phyloP scores from a whole-genome alignment of 2,888 invertebrate species.

The Andrena bicolor region DNA sequence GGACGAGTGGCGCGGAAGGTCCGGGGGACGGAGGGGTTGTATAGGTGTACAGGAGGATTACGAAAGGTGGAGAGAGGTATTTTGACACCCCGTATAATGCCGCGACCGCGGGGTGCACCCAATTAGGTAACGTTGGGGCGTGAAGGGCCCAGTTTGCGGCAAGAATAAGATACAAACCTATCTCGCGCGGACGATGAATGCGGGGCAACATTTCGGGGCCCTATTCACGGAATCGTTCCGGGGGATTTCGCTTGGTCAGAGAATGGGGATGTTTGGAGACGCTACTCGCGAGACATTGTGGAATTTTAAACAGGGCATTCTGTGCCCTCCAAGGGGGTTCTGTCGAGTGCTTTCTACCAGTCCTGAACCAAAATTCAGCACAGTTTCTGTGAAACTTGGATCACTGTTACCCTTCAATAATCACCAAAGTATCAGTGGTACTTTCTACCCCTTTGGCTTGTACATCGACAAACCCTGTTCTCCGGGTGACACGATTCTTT shows the following conservation, averaged over 20 bases:
- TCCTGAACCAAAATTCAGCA: background rate
- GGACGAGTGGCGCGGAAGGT: conserved; percentile 49
- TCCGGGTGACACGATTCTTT: conserved; percentile 55
- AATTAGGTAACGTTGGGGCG: conserved; percentile 82
- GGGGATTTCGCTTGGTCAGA: conserved; percentile 18
- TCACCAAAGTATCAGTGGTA: background rate
- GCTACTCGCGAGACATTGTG: background rate
- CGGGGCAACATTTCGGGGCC: conserved; percentile 36
- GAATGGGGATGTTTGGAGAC: conserved; percentile 33
- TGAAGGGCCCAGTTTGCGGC: conserved; percentile 70
- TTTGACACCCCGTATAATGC: conserved; percentile 84
- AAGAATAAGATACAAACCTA: conserved; percentile 79
- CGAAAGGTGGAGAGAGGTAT: conserved; percentile 78
- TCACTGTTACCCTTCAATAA: background rate
- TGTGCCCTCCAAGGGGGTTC: background rate
- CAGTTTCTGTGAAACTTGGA: background rate
- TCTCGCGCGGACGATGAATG: conserved; percentile 66
- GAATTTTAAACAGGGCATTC: conserved; percentile 28
- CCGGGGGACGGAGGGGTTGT: conserved; percentile 50
- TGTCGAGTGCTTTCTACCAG: background rate
- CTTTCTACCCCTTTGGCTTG: background rate
- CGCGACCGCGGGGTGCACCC: conserved; percentile 83
- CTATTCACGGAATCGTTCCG: conserved; percentile 45
- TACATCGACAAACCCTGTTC: background rate
- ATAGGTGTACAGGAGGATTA: conserved; percentile 64